Conservation (phyloP, 1,140 invertebrate species). For the Drosophila malerkotliana region DNA sequence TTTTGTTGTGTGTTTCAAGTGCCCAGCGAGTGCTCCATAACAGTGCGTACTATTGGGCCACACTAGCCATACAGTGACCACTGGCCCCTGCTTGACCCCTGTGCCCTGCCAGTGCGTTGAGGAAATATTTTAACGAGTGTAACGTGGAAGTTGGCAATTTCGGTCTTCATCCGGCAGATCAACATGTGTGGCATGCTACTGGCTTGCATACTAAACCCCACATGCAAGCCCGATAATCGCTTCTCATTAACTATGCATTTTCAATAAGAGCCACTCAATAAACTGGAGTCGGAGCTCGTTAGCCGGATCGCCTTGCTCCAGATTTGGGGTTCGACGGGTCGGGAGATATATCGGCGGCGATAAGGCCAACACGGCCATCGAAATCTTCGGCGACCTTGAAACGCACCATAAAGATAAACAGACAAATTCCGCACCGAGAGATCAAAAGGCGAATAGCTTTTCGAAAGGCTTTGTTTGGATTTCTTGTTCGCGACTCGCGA, state of each 20-base stretch:
- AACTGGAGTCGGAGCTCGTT: neutral
- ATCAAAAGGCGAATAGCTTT: slow-evolving; percentile 34
- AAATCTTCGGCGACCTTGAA: slow-evolving; percentile 44
- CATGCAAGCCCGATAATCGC: neutral
- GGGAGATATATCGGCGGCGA: slow-evolving; percentile 5
- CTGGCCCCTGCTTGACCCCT: slow-evolving; percentile 36
- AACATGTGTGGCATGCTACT: slow-evolving; percentile 22
- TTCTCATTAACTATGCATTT: slow-evolving; percentile 1
- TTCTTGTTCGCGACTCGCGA: slow-evolving; percentile 9
- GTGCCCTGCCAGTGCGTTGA: slow-evolving; percentile 2
- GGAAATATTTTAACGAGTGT: slow-evolving; percentile 29
- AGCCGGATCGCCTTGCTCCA: slow-evolving; percentile 45
- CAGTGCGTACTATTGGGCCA: slow-evolving; percentile 31
- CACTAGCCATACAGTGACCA: neutral
- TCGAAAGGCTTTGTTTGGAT: slow-evolving; percentile 25
- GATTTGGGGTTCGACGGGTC: slow-evolving; percentile 29
- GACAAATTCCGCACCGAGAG: slow-evolving; percentile 33
- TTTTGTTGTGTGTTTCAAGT: slow-evolving; percentile 25
- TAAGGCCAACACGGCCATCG: slow-evolving; percentile 33
- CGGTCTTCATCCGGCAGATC: neutral
- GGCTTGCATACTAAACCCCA: too few relatives aligned
- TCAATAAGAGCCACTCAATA: neutral
- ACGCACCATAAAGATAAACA: slow-evolving; percentile 28
- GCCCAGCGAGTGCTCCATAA: slow-evolving; percentile 47
- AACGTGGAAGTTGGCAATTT: slow-evolving; percentile 17